phyloP scores from a whole-genome alignment of 2,797 vertebrate species.

The Smutsia temminckii region DNA sequence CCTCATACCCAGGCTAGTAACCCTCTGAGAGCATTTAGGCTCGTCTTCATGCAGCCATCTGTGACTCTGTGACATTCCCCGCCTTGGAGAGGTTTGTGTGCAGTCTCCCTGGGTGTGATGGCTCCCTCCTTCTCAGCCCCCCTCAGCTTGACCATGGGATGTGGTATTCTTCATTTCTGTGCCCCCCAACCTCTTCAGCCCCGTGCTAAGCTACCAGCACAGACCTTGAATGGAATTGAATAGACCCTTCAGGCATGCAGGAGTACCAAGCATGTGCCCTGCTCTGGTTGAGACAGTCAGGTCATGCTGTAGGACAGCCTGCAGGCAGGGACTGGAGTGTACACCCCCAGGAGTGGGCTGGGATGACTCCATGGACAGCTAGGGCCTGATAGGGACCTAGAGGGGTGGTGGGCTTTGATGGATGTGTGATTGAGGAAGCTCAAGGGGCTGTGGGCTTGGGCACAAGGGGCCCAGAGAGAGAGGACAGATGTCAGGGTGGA shows the following conservation, averaged over 20 bases:
- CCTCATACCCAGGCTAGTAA: fast-evolving
- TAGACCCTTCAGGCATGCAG: neutral
- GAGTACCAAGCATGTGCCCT: neutral
- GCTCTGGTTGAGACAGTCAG: neutral
- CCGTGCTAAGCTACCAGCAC: neutral
- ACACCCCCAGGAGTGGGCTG: neutral
- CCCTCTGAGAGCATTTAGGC: neutral
- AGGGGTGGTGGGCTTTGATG: neutral
- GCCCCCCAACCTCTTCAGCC: no score
- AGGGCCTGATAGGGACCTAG: neutral
- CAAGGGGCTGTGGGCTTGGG: neutral
- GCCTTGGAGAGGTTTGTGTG: neutral
- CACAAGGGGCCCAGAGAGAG: neutral
- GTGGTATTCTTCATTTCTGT: neutral
- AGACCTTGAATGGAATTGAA: neutral
- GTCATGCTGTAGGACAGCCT: neutral
- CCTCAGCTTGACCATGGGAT: neutral
- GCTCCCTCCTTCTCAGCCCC: neutral
- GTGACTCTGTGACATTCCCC: neutral
- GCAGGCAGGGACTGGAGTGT: neutral
- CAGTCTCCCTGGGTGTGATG: neutral
- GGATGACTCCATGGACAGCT: neutral
- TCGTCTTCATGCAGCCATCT: neutral
- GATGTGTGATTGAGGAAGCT: fast-evolving
- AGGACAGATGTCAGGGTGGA: neutral